Conservation (phyloP, 2,113 vertebrate species). For the Eudorcas thomsonii region DNA sequence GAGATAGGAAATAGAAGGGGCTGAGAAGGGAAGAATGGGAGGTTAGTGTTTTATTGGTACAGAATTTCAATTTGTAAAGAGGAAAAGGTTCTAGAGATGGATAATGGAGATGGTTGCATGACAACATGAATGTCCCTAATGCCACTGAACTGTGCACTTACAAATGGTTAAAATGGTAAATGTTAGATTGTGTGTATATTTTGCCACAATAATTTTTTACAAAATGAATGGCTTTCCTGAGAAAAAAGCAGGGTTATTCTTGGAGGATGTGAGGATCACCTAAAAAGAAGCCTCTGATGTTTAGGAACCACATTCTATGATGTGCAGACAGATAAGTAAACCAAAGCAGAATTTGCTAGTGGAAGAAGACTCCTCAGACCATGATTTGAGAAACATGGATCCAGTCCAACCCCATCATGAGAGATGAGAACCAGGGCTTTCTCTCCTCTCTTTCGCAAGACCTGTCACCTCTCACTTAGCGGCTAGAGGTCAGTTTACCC, state of each 20-base stretch:
- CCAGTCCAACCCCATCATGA: background rate
- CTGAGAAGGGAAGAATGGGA: no score
- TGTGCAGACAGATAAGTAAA: background rate
- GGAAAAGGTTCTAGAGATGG: background rate
- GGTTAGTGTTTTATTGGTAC: background rate
- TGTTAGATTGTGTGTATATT: background rate
- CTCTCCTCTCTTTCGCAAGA: background rate
- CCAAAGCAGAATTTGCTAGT: background rate
- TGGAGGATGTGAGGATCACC: background rate
- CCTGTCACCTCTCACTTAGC: background rate
- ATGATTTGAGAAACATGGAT: background rate
- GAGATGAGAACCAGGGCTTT: background rate
- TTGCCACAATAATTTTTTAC: background rate
- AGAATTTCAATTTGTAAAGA: background rate
- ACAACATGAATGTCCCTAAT: background rate
- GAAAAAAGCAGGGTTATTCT: background rate
- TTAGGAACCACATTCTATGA: background rate
- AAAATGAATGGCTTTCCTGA: background rate
- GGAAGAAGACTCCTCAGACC: background rate
- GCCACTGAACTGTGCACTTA: background rate
- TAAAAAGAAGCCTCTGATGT: background rate
- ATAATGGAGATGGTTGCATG: background rate
- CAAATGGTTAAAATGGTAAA: background rate
- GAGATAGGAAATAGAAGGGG: background rate
- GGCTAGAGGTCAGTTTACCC: background rate